Conservation (phyloP, 2,888 invertebrate species). For the Scaptomyza parva region DNA sequence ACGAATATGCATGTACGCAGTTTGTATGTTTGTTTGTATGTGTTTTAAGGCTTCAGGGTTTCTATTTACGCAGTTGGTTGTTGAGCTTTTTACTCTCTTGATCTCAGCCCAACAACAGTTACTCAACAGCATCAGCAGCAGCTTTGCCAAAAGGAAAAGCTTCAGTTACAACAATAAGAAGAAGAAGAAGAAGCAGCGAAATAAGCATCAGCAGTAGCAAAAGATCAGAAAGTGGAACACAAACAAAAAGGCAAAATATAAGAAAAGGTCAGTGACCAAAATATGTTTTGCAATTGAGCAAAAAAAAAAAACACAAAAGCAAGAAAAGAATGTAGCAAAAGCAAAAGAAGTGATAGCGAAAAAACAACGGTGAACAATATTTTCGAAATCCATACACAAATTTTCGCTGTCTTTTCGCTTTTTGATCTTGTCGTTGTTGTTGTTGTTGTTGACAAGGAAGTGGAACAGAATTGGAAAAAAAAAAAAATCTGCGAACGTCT, state of each 20-base stretch:
- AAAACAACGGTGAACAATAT: constrained; percentile 31
- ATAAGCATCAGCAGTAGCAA: constrained; percentile 25
- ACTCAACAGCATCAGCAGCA: constrained; percentile 35
- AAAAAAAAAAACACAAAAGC: constrained; percentile 48
- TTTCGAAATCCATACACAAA: constrained; percentile 44
- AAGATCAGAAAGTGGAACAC: constrained; percentile 69
- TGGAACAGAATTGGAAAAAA: constrained; percentile 43
- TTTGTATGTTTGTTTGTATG: constrained; percentile 1
- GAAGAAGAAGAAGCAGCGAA: constrained; percentile 16
- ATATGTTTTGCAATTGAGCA: constrained; percentile 81
- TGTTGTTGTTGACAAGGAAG: constrained; percentile 37
- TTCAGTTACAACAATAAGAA: constrained; percentile 38
- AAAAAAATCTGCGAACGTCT: constrained; percentile 33
- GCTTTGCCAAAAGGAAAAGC: constrained; percentile 36
- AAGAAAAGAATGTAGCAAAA: constrained; percentile 68
- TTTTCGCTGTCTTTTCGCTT: constrained; percentile 30
- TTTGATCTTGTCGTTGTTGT: constrained; percentile 8
- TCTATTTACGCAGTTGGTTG: constrained; percentile 5
- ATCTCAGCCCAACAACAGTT: constrained; percentile 45
- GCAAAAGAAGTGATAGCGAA: constrained; percentile 52
- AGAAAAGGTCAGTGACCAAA: constrained; percentile 85
- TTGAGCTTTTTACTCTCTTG: constrained; percentile 7
- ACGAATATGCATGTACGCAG: constrained; percentile 2
- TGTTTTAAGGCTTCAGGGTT: constrained; percentile 18
- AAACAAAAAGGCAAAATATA: constrained; percentile 69